phyloP scores from a whole-genome alignment of 2,888 invertebrate species.

The Morinoia aosen region DNA sequence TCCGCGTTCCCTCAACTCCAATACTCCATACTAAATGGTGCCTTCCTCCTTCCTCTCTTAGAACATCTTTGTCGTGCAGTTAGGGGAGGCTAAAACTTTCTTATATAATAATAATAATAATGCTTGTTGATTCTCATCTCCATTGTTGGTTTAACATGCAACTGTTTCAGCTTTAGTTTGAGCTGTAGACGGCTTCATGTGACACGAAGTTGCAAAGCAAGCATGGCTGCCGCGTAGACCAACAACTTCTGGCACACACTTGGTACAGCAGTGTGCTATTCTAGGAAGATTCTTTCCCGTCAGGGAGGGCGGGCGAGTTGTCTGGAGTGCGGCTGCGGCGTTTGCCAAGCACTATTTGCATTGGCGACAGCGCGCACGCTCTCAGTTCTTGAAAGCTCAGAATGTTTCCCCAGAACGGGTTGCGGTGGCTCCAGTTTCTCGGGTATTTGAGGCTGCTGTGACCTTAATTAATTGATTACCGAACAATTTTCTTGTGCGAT shows the following conservation, averaged over 20 bases:
- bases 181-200: neutral
- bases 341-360: constrained; percentile 3
- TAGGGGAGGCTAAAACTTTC: too few relatives aligned
- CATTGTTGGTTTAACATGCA: neutral
- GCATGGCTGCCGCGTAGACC: neutral
- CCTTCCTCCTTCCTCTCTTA: too few relatives aligned
- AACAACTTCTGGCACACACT: neutral
- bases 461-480: neutral
- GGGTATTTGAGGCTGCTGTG: neutral
- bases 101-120: too few relatives aligned
- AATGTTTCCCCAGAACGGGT: neutral
- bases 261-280: neutral
- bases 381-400: neutral
- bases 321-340: neutral
- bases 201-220: too few relatives aligned
- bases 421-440: neutral
- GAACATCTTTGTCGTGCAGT: too few relatives aligned
- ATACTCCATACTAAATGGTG: too few relatives aligned
- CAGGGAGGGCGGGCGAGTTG: neutral
- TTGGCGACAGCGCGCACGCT: neutral
- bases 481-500: too few relatives aligned
- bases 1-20: too few relatives aligned
- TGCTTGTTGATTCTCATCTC: too few relatives aligned
- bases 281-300: neutral
- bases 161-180: neutral